phyloP scores from a whole-genome alignment of 2,888 invertebrate species.

The Troides helena region DNA sequence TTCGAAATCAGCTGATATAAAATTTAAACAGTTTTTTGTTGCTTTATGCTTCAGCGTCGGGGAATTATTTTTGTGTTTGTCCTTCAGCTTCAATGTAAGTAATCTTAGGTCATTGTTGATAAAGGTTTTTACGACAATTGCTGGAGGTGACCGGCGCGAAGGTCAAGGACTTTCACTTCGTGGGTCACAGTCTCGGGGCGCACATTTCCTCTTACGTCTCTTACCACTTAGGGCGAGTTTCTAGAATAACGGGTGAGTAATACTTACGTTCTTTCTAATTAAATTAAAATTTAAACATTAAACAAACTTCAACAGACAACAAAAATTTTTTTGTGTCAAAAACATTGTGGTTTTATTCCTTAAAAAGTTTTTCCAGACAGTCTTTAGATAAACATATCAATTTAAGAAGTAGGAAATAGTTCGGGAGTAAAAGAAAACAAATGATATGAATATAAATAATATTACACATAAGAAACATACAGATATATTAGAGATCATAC shows the following conservation, averaged over 20 bases:
- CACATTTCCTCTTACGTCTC: conserved; percentile 81
- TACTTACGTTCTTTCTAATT: background rate
- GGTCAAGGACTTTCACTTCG: conserved; percentile 72
- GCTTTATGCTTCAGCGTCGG: too few relatives aligned
- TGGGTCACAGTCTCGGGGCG: conserved; percentile 83
- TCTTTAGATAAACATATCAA: too few relatives aligned
- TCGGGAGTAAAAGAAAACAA: too few relatives aligned
- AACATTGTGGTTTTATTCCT: background rate
- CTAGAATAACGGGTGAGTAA: conserved; percentile 73
- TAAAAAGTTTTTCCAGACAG: too few relatives aligned
- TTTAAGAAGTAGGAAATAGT: too few relatives aligned
- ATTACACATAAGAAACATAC: too few relatives aligned
- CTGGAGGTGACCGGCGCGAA: conserved; percentile 58
- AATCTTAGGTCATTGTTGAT: background rate
- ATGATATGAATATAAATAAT: too few relatives aligned
- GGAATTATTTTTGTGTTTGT: too few relatives aligned
- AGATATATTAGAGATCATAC: too few relatives aligned
- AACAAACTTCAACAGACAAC: too few relatives aligned
- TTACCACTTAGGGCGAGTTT: conserved; percentile 67
- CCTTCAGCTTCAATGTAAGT: background rate
- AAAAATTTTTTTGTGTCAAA: background rate
- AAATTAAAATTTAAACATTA: background rate
- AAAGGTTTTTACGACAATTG: conserved; percentile 73
- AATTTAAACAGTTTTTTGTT: too few relatives aligned
- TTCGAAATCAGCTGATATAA: too few relatives aligned